These are phyloP conservation scores for Bicyclus anynana DNA, from an alignment of 1,140 invertebrate genomes.

Conservation along the genomic window DNA sequence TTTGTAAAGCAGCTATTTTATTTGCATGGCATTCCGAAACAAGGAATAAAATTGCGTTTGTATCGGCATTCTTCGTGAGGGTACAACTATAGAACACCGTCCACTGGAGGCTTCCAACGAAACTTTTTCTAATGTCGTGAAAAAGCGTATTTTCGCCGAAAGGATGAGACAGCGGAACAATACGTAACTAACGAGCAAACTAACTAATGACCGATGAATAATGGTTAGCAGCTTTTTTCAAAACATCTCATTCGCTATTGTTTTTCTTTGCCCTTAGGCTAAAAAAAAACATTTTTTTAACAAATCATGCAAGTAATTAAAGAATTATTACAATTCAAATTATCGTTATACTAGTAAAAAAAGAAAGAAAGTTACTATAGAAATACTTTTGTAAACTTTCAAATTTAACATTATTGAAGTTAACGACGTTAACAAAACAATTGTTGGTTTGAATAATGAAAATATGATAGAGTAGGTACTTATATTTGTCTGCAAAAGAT, in stretches of 20 bases:
- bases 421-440: no score
- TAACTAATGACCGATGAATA: neutral
- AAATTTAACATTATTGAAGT: no score
- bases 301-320: no score
- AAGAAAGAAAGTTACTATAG: no score
- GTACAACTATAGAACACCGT: neutral
- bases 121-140: neutral
- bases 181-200: neutral
- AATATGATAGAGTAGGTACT: no score
- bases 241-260: neutral
- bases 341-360: no score
- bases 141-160: neutral
- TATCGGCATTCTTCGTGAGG: neutral
- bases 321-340: no score
- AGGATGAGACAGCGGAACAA: neutral
- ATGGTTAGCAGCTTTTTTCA: neutral
- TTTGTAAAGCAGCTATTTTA: slow-evolving; percentile 17
- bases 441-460: no score
- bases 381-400: no score
- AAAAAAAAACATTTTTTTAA: no score
- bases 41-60: slow-evolving; percentile 1
- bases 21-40: slow-evolving; percentile 16
- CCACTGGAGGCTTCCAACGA: neutral
- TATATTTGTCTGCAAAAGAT: no score
- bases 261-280: neutral